A percentile compares a stretch with the other conserved stretches of the same genome.
phyloP scores from a whole-genome alignment of 2,888 invertebrate species.

The Griposia aprilina region DNA sequence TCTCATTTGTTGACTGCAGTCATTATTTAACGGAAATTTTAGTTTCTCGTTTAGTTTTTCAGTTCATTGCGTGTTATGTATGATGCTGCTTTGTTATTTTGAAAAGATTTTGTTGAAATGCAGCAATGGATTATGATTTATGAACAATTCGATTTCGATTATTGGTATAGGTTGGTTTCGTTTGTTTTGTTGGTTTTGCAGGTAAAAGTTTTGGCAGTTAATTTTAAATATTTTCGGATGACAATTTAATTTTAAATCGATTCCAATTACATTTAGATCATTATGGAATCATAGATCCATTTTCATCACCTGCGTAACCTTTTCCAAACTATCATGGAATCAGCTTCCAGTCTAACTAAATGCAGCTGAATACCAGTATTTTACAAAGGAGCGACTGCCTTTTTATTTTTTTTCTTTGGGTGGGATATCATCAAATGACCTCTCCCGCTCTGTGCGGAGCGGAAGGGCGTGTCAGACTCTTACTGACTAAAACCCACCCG shows the following conservation, averaged over 20 bases:
- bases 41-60: background rate
- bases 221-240: background rate
- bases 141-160: background rate
- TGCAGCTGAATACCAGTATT: background rate
- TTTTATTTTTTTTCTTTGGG: too few relatives aligned
- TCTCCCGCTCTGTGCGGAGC: too few relatives aligned
- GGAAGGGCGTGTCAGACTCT: too few relatives aligned
- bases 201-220: background rate
- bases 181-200: background rate
- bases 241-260: background rate
- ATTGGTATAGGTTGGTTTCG: background rate
- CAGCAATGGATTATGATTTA: conserved; percentile 6
- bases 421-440: too few relatives aligned
- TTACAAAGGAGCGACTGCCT: background rate
- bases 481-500: too few relatives aligned
- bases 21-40: conserved; percentile 11
- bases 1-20: conserved; percentile 65
- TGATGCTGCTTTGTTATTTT: background rate
- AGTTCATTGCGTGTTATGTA: conserved; percentile 9
- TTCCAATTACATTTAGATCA: background rate
- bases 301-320: background rate
- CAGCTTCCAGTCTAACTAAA: background rate
- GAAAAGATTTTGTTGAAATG: background rate
- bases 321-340: background rate
- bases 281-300: background rate